These are phyloP conservation scores for Mythimna ferrago DNA, from an alignment of 2,888 invertebrate species.

Conservation along the genomic window DNA sequence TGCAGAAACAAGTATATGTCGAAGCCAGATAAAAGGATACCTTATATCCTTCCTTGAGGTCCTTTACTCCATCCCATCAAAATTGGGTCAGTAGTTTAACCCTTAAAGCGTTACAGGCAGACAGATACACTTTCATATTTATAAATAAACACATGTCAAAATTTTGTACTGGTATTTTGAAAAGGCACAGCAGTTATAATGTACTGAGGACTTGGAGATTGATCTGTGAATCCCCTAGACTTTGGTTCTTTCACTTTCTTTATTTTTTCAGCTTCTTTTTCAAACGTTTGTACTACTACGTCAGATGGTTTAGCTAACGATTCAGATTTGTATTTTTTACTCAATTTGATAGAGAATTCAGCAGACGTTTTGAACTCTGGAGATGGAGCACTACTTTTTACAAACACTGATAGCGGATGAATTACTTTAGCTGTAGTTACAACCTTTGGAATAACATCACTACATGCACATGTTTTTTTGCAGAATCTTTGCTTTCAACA, in stretches of 20 bases:
- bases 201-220: constrained; percentile 69
- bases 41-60: too few species aligned
- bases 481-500: constrained; percentile 10
- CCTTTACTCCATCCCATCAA: too few species aligned
- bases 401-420: constrained; percentile 18
- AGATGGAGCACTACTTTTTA: constrained; percentile 3
- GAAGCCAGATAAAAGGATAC: too few species aligned
- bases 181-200: constrained; percentile 73
- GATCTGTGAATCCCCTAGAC: constrained; percentile 16
- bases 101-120: too few species aligned
- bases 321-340: constrained; percentile 39
- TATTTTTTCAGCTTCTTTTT: constrained; percentile 9
- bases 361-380: constrained; percentile 24
- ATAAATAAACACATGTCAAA: background rate
- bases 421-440: constrained; percentile 29
- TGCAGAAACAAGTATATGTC: too few species aligned
- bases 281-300: background rate
- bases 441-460: constrained; percentile 4
- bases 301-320: background rate
- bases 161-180: constrained; percentile 59
- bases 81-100: too few species aligned
- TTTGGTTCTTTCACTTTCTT: constrained; percentile 17
- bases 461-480: background rate
- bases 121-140: too few species aligned
- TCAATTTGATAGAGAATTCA: constrained; percentile 37